Percentiles rank a stretch among this genome's conserved stretches.
These are phyloP conservation scores for Cephalopholis sonnerati DNA, from an alignment of 2,113 vertebrate species.

Conservation along the genomic window DNA sequence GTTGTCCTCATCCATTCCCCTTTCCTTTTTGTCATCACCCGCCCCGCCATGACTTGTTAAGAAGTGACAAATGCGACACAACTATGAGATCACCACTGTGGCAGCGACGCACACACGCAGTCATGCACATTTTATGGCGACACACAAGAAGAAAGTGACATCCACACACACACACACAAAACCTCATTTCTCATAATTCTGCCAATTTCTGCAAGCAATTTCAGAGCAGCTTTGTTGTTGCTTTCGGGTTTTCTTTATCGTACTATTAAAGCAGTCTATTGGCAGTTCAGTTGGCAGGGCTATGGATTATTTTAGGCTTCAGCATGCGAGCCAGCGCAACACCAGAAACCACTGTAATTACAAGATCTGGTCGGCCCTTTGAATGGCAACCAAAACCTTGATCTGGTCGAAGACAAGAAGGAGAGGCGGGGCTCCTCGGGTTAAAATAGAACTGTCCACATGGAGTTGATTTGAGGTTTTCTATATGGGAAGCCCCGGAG, in stretches of 20 bases:
- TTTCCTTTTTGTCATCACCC: conserved; percentile 16
- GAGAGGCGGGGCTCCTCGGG: conserved; percentile 63
- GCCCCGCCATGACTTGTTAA: conserved; percentile 25
- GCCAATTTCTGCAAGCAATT: conserved; percentile 77
- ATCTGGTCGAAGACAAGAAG: conserved; percentile 77
- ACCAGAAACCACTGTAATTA: conserved; percentile 85
- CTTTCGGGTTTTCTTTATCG: conserved; percentile 78
- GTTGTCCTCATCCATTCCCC: conserved; percentile 34
- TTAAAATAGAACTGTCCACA: conserved; percentile 83
- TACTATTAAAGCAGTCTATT: conserved; percentile 73
- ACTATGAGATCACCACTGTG: conserved; percentile 53
- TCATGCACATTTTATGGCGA: neutral
- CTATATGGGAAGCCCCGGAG: conserved; percentile 72
- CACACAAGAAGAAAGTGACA: conserved; percentile 39
- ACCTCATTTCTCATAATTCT: conserved; percentile 67
- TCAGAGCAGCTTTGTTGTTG: conserved; percentile 66
- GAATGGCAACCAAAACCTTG: conserved; percentile 74
- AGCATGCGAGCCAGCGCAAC: conserved; percentile 67
- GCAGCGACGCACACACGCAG: conserved; percentile 1
- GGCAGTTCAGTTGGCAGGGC: conserved; percentile 63
- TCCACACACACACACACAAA: conserved; percentile 34
- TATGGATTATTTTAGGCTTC: conserved; percentile 78
- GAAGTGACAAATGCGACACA: conserved; percentile 53
- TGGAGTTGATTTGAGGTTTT: conserved; percentile 85
- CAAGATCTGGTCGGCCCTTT: conserved; percentile 75